These are phyloP conservation scores for Machimus rusticus DNA, from an alignment of 2,888 invertebrate species.

Conservation along the genomic window DNA sequence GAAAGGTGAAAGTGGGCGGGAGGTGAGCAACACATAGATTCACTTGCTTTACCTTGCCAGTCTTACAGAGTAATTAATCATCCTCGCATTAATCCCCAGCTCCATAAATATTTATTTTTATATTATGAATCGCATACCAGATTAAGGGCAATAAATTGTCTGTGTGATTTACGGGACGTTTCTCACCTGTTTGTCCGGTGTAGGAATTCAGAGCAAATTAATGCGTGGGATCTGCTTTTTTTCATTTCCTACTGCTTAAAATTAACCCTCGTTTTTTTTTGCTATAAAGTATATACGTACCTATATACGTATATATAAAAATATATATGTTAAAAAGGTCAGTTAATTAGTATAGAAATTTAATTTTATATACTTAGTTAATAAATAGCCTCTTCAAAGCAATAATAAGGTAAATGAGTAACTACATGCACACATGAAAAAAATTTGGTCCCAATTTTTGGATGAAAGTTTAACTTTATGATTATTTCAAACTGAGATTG, in stretches of 20 bases:
- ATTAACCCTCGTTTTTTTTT: background rate
- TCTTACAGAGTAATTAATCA: constrained; percentile 8
- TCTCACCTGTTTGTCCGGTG: constrained; percentile 13
- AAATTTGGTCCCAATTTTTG: too few species aligned
- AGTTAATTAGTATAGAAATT: too few species aligned
- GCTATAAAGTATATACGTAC: background rate
- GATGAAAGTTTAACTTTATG: too few species aligned
- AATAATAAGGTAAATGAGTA: too few species aligned
- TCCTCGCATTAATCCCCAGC: constrained; percentile 9
- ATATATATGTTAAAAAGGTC: too few species aligned
- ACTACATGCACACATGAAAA: too few species aligned
- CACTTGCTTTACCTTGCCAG: background rate
- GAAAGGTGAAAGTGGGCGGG: background rate
- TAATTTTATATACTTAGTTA: too few species aligned
- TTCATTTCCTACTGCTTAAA: background rate
- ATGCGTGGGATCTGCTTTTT: background rate
- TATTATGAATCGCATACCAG: background rate
- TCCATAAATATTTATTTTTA: constrained; percentile 28
- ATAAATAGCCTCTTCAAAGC: too few species aligned
- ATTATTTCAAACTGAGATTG: too few species aligned
- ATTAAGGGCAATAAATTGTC: constrained; percentile 21
- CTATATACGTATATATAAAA: too few species aligned
- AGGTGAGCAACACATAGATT: background rate
- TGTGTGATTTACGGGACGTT: background rate
- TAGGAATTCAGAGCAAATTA: background rate